Evolutionary conservation across 2,888 invertebrate genomes (phyloP).

Genomic region (Hermaeophaga mercurialis): DNA sequence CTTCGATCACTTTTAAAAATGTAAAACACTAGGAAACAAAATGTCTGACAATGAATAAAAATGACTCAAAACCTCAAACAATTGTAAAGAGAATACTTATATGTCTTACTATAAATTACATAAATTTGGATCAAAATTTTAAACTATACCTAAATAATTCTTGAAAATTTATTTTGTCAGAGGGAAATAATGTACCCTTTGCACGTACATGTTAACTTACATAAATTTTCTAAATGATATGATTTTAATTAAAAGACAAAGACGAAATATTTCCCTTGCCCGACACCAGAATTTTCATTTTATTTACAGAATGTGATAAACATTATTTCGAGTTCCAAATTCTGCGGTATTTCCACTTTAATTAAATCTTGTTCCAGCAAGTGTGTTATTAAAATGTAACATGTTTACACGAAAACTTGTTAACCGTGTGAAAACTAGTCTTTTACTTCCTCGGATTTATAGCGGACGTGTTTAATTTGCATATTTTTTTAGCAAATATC

Average conservation of each 20-base stretch:
- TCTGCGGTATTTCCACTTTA: constrained; percentile 17
- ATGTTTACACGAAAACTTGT: constrained; percentile 29
- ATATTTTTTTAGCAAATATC: constrained; percentile 6
- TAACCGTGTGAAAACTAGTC: constrained; percentile 24
- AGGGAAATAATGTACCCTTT: no score
- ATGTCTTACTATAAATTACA: no score
- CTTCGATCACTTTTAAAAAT: no score
- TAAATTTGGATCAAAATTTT: no score
- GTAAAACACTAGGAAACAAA: no score
- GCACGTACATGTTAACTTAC: no score
- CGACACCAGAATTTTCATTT: background rate
- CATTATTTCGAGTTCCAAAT: constrained; percentile 2
- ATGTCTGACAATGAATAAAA: no score
- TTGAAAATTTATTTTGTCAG: no score
- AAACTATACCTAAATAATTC: no score
- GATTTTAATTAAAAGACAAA: background rate
- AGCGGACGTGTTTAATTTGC: constrained; percentile 1
- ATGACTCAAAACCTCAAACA: no score
- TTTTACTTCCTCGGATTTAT: constrained; percentile 12
- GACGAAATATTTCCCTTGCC: background rate
- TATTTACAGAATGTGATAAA: constrained; percentile 7
- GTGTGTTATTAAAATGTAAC: constrained; percentile 27
- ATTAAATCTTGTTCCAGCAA: constrained; percentile 26
- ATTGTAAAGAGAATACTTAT: no score
- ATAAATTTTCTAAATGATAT: background rate